Evolutionary conservation across 2,113 vertebrate genomes (phyloP), one percentile per base, ranked within the genome.

Genomic region (Notothenia rossii): DNA sequence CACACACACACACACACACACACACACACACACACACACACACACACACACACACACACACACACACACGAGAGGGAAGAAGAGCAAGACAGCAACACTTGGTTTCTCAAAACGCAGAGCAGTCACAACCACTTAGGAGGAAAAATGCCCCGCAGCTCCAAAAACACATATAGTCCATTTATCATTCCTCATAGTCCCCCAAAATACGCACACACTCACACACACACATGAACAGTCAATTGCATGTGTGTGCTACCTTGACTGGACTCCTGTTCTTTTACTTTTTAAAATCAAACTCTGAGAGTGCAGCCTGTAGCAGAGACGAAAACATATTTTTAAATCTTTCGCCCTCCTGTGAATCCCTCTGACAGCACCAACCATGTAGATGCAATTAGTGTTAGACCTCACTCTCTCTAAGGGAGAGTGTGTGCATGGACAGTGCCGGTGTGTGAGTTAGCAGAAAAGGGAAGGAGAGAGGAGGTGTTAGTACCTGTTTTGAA

Each of bases 401-500:
- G 78, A 56, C 65, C 65, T 60, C 29, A 18, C 62, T 83, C 51
- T 43, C 74, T 83, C 70, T 14, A 14, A 29, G 65, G 69, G 54
- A 76, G 51, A 61, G 66, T 50, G 75, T 59, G 69, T 67, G 62
- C n/a, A 45, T 61, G 46, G 36, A 59, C 22, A 17, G 8, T 17
- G 45, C 48, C 68, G 43, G 29, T 33, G 46, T 58, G 49, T 29
- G 20, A 69, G 56, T 50, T 11, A 53, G 60, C 22, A 62, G 20
- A 51, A 70, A 14, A 54, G 20, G 12, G 22, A 13, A 18, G 67
- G 64, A 20, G 33, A 49, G 9, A 54, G 5, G 18, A 50, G 5
- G 25, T 43, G 40, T 64, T 54, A 36, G 2, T 96, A 99, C 98
- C 98, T 91, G 98, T 99, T 90, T 91, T 95, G 88, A 99, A 99